Conservation (phyloP, 2,113 vertebrate species). For the Neofelis nebulosa region DNA sequence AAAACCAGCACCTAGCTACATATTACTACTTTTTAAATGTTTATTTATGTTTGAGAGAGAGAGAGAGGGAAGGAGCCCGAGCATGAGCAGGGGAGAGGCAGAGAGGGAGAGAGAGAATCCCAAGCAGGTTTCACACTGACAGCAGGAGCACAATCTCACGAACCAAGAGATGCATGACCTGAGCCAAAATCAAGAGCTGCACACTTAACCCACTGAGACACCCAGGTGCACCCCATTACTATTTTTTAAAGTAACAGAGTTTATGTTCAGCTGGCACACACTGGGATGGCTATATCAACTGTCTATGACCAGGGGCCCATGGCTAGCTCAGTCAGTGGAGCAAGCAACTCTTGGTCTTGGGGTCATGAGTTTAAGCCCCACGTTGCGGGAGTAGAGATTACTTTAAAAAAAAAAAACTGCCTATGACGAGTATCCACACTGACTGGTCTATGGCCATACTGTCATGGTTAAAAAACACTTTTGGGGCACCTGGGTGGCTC, state of each 20-base stretch:
- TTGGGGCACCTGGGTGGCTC: no score
- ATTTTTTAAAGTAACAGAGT: background rate
- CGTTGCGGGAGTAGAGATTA: background rate
- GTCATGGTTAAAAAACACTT: background rate
- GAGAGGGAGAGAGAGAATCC: no score
- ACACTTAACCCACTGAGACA: no score
- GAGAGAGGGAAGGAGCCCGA: no score
- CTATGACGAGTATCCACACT: background rate
- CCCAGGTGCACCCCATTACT: no score
- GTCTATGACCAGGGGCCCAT: background rate
- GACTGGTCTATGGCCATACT: background rate
- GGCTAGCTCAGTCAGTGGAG: background rate
- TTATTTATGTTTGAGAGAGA: no score
- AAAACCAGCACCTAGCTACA: background rate
- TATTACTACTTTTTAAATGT: background rate
- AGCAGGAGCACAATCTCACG: no score
- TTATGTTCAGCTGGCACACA: background rate
- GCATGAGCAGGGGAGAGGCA: no score
- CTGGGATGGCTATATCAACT: background rate
- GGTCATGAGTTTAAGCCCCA: background rate
- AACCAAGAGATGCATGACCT: no score
- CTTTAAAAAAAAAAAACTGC: background rate
- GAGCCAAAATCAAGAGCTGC: background rate
- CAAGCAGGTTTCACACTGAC: no score
- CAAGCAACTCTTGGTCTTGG: background rate